Conservation (phyloP, 2,113 vertebrate species). For the Sceloporus undulatus region DNA sequence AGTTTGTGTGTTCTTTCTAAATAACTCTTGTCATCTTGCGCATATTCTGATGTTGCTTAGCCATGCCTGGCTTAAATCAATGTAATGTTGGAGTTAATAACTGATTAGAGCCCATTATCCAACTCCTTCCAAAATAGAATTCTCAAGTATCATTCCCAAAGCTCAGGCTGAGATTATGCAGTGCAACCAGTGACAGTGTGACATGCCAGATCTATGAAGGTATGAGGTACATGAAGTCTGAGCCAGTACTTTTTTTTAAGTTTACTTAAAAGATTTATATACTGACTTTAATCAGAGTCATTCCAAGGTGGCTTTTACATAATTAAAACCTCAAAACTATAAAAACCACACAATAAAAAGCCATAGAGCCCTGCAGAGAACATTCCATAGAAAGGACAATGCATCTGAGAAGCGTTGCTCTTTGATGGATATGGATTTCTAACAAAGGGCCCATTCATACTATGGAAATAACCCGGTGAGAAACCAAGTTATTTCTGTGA, state of each 20-base stretch:
- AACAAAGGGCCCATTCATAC: neutral
- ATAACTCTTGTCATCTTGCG: too few relatives aligned
- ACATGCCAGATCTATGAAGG: neutral
- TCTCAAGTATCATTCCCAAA: neutral
- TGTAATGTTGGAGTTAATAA: too few relatives aligned
- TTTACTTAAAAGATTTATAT: neutral
- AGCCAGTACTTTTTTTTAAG: neutral
- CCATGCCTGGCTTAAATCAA: too few relatives aligned
- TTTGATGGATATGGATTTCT: neutral
- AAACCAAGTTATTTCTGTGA: too few relatives aligned
- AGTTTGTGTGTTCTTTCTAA: too few relatives aligned
- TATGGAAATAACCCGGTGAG: too few relatives aligned
- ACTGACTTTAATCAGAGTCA: neutral
- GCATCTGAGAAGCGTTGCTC: neutral
- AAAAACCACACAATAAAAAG: neutral
- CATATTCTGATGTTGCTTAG: too few relatives aligned
- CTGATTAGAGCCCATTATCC: neutral
- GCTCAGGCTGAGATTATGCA: neutral
- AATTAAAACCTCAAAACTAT: neutral
- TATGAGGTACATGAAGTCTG: neutral
- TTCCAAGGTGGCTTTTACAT: neutral
- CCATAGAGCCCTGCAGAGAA: neutral
- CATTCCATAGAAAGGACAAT: neutral
- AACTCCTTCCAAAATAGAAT: neutral
- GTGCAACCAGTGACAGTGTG: neutral